Evolutionary conservation across 2,888 invertebrate genomes (phyloP).

Genomic region (Netelia fuscicornis): DNA sequence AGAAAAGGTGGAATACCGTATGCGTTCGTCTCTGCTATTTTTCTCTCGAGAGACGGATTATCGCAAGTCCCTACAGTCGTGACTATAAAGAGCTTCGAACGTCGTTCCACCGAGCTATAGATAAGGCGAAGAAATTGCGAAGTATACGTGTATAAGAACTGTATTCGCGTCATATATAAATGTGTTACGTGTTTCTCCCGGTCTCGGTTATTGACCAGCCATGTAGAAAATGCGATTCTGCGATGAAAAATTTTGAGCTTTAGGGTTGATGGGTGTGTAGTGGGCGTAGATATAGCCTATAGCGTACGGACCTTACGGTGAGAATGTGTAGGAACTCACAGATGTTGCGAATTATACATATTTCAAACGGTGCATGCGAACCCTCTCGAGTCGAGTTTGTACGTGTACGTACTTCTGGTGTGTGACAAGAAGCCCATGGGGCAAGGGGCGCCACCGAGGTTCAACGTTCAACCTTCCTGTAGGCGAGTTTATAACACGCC

Average conservation of each 20-base stretch:
- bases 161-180: no score
- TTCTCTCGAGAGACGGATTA: conserved; percentile 24
- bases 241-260: no score
- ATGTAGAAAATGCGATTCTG: no score
- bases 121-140: no score
- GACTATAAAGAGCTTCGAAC: neutral
- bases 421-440: neutral
- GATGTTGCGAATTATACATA: conserved; percentile 66
- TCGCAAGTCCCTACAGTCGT: conserved; percentile 28
- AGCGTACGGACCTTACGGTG: conserved; percentile 12
- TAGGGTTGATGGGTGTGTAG: neutral
- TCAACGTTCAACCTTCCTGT: conserved; percentile 36
- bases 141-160: neutral
- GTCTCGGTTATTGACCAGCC: no score
- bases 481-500: conserved; percentile 41
- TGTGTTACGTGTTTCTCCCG: no score
- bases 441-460: neutral
- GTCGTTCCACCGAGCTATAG: conserved; percentile 11
- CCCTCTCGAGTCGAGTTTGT: conserved; percentile 9
- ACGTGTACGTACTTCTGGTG: neutral
- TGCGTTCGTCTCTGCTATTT: conserved; percentile 8
- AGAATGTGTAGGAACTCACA: conserved; percentile 25
- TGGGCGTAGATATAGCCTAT: neutral
- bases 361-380: conserved; percentile 61
- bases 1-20: neutral